Conservation (phyloP, 2,888 invertebrate genomes). For the Calephelis perditalis region DNA sequence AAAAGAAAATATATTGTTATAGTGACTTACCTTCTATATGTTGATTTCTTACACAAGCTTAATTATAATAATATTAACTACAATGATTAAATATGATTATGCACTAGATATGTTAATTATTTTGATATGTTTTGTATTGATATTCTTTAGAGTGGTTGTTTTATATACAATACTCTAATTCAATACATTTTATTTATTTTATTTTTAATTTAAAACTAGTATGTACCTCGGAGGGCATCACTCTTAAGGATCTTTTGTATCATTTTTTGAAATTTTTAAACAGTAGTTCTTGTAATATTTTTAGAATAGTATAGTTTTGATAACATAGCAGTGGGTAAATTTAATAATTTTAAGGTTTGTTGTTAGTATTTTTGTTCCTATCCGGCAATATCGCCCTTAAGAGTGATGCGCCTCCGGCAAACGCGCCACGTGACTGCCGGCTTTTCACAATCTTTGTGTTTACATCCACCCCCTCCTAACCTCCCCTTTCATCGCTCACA, state of each 20-base stretch:
- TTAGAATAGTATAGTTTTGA: too few relatives aligned
- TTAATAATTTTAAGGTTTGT: slow-evolving; percentile 19
- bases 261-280: slow-evolving; percentile 23
- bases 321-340: background rate
- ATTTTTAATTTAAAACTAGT: slow-evolving; percentile 18
- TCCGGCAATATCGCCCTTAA: slow-evolving; percentile 50
- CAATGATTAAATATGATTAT: slow-evolving; percentile 25
- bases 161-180: slow-evolving; percentile 57
- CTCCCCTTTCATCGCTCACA: slow-evolving; percentile 35
- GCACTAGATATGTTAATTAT: slow-evolving; percentile 48
- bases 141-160: slow-evolving; percentile 74
- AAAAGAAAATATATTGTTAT: too few relatives aligned
- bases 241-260: slow-evolving; percentile 47
- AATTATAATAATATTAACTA: background rate
- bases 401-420: slow-evolving; percentile 76
- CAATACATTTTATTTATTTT: slow-evolving; percentile 22
- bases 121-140: slow-evolving; percentile 75
- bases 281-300: background rate
- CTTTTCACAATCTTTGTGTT: slow-evolving; percentile 64
- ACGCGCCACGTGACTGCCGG: slow-evolving; percentile 76
- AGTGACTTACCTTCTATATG: background rate
- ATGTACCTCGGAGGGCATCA: slow-evolving; percentile 57
- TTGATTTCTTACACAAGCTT: background rate
- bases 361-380: slow-evolving; percentile 31
- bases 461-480: slow-evolving; percentile 53